Base-by-base conservation (phyloP, 2,113 vertebrate genomes). In the Natator depressus region DNA sequence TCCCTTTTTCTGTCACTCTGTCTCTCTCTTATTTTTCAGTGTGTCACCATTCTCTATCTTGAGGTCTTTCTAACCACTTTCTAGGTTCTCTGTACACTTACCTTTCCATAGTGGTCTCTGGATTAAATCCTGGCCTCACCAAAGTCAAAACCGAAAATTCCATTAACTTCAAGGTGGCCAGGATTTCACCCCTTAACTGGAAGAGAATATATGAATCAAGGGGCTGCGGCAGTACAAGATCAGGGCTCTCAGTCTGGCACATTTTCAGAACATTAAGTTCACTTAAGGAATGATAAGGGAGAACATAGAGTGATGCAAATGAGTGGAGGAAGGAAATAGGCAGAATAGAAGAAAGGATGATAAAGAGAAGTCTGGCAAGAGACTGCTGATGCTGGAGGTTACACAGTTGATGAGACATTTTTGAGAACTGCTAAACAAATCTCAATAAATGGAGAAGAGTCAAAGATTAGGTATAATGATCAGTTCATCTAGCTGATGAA, bases 181-280 rank as follows among this genome's bases (percentile, higher is more conserved):
- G 82, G 94, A 82, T 51, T 80, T 93, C 11, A n/a, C 27, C 8
- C 79, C 46, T 53, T 31, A 3, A 38, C n/a, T 72, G n/a, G n/a
- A 72, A 24, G 19, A n/a, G 55, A 80, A 72, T 46, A 12, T 4
- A 35, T 85, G 19, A 91, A 14, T 75, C 6, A 31, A 79, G 29
- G 6, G 88, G 12, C 24, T 1, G 0, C n/a, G 31, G 1, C n/a
- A 82, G 20, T 42, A 8, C 1, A 9, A 80, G 2, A 5, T 2
- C 29, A 10, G 4, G 69, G 51, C 46, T 47, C 88, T 80, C n/a
- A 84, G 90, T 2, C 11, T 35, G 6, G 51, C 20, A 46, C 11
- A 55, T 85, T n/a, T 94, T 29, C n/a, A 57, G 27, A 86, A 82
- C 0, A 0, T 12, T 84, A 50, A 35, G 17, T 85, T 92, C 81